Conservation (phyloP, 2,113 vertebrate genomes). For the Albula glossodonta region DNA sequence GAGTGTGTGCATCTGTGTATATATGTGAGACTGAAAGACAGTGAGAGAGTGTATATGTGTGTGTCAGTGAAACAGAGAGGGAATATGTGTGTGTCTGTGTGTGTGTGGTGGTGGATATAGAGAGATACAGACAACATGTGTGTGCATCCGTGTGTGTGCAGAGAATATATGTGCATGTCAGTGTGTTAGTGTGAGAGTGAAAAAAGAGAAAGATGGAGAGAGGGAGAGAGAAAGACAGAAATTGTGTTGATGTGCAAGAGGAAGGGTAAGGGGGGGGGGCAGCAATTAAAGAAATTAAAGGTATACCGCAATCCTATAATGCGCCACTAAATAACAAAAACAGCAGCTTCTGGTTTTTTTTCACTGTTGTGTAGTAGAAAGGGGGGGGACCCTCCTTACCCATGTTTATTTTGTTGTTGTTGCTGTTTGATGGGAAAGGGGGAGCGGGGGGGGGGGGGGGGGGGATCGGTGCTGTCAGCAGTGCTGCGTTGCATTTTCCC, state of each 20-base stretch:
- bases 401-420: constrained; percentile 4
- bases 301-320: not conserved
- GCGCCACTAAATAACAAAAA: not conserved
- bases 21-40: too few relatives aligned
- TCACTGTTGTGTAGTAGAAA: not conserved
- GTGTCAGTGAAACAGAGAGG: too few relatives aligned
- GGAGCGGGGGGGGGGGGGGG: constrained; percentile 30
- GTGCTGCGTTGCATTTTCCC: constrained; percentile 57
- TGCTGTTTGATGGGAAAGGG: constrained; percentile 22
- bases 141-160: not conserved
- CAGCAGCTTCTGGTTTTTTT: not conserved
- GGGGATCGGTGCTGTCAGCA: constrained; percentile 59
- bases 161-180: not conserved
- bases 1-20: too few relatives aligned
- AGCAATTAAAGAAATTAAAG: constrained; percentile 22
- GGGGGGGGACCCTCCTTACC: not conserved
- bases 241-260: constrained; percentile 25
- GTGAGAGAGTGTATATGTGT: too few relatives aligned
- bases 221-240: not conserved
- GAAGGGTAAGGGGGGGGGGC: constrained; percentile 19
- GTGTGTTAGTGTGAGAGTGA: not conserved
- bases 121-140: not conserved
- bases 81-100: too few relatives aligned
- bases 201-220: constrained; percentile 9
- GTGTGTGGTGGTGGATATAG: too few relatives aligned